phyloP scores from a whole-genome alignment of 1,140 invertebrate species.

The Notospermus geniculatus region DNA sequence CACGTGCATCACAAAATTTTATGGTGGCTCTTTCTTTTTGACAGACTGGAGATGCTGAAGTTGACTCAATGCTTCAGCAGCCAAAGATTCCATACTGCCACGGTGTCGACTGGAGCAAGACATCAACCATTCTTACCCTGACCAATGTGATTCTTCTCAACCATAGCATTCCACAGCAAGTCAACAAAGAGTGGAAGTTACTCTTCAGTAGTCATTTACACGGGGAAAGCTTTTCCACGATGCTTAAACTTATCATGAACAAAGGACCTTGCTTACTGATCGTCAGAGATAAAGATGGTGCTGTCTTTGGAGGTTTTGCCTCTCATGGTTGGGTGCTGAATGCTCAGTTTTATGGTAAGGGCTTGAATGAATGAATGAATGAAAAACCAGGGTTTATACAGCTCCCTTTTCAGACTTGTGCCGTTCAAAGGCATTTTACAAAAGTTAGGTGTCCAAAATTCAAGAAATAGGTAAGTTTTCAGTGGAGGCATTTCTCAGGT shows the following conservation, averaged over 20 bases:
- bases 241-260: slow-evolving; percentile 37
- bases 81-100: slow-evolving; percentile 8
- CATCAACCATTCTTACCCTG: slow-evolving; percentile 28
- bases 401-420: no score
- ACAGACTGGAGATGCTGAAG: neutral
- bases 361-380: neutral
- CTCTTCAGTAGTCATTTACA: slow-evolving; percentile 47
- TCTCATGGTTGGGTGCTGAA: slow-evolving; percentile 70
- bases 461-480: no score
- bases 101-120: neutral
- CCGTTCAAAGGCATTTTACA: no score
- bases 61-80: neutral
- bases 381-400: no score
- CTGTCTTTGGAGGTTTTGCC: slow-evolving; percentile 86
- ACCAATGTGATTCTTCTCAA: slow-evolving; percentile 45
- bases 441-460: no score
- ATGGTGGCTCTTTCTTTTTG: neutral
- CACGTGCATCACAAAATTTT: neutral
- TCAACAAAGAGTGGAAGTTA: slow-evolving; percentile 47
- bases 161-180: slow-evolving; percentile 35
- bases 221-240: slow-evolving; percentile 53
- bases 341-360: slow-evolving; percentile 67
- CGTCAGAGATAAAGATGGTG: slow-evolving; percentile 70
- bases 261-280: slow-evolving; percentile 50
- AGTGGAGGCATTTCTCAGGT: no score